Evolutionary conservation across 2,797 vertebrate genomes (phyloP).

Genomic region (Leontocebus nigricollis): DNA sequence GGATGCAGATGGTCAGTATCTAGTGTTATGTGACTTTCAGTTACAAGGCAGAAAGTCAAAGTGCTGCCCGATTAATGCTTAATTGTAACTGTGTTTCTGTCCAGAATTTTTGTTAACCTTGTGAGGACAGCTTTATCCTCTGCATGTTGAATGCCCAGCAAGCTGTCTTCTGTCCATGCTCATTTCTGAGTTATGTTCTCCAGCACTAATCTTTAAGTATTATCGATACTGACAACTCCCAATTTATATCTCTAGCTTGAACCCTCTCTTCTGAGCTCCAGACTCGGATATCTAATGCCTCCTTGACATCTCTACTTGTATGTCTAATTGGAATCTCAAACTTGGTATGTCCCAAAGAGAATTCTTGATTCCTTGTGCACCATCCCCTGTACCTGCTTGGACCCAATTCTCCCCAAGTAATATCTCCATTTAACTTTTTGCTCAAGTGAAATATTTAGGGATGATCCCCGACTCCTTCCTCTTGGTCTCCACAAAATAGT

Average conservation of each 20-base stretch:
- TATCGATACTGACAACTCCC: not conserved
- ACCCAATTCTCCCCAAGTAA: not conserved
- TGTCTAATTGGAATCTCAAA: not conserved
- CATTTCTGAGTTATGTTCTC: conserved; percentile 2
- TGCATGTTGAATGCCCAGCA: not conserved
- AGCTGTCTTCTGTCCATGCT: not conserved
- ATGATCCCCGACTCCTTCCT: not conserved
- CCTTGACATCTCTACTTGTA: not conserved
- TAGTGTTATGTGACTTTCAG: too few relatives aligned
- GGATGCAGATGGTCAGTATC: too few relatives aligned
- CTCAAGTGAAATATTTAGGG: not conserved
- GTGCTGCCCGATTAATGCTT: too few relatives aligned
- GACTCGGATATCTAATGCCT: not conserved
- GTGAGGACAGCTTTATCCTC: not conserved
- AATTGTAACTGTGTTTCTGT: too few relatives aligned
- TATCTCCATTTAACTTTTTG: not conserved
- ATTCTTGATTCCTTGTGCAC: not conserved
- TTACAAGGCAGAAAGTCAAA: too few relatives aligned
- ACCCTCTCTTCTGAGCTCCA: not conserved
- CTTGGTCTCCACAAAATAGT: not conserved
- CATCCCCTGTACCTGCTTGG: not conserved
- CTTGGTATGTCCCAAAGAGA: not conserved
- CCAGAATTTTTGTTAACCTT: too few relatives aligned
- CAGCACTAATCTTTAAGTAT: not conserved
- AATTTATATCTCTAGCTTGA: not conserved